phyloP scores from a whole-genome alignment of 2,888 invertebrate genomes.

The Metallyticus violacea region DNA sequence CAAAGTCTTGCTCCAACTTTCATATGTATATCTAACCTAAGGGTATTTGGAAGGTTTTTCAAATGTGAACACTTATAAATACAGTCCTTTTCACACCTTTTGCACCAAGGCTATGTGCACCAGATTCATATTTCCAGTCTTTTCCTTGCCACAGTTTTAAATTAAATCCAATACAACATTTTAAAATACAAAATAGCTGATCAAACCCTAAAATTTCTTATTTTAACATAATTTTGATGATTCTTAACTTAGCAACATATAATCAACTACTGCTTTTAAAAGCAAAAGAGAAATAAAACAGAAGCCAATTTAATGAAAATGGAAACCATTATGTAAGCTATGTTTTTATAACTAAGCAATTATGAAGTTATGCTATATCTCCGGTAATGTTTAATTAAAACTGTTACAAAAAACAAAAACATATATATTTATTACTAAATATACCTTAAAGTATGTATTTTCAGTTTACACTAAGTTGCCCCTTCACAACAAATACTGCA shows the following conservation, averaged over 20 bases:
- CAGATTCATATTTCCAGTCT: background rate
- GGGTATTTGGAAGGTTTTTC: too few relatives aligned
- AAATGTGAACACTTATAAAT: too few relatives aligned
- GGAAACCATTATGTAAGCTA: background rate
- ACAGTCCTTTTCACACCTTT: too few relatives aligned
- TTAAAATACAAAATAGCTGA: background rate
- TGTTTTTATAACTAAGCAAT: too few relatives aligned
- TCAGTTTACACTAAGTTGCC: background rate
- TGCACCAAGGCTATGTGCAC: too few relatives aligned
- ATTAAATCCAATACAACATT: background rate
- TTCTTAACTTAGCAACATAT: too few relatives aligned
- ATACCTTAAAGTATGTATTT: background rate
- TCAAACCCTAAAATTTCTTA: background rate
- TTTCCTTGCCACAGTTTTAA: background rate
- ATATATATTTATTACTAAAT: background rate
- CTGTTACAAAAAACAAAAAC: background rate
- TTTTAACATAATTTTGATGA: background rate
- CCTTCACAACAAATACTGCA: background rate
- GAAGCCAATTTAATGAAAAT: background rate
- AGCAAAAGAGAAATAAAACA: background rate
- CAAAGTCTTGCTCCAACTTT: too few relatives aligned
- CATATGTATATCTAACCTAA: too few relatives aligned
- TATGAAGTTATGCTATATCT: background rate
- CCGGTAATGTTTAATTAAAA: background rate
- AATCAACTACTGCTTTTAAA: background rate